phyloP scores from a whole-genome alignment of 2,888 invertebrate genomes.

The Diploptera punctata region DNA sequence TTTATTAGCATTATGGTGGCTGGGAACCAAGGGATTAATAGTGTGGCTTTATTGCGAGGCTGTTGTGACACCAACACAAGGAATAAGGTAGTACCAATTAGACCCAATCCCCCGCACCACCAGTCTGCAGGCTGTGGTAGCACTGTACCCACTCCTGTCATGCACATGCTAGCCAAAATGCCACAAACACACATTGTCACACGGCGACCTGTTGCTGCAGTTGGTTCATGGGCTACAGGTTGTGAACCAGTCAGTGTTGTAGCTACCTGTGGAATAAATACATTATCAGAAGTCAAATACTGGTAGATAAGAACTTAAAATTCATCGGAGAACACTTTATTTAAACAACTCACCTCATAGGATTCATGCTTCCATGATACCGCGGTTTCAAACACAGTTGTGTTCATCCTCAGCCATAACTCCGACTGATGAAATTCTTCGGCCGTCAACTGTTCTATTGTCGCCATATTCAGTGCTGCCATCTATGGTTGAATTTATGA shows the following conservation, averaged over 20 bases:
- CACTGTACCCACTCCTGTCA: slow-evolving; percentile 46
- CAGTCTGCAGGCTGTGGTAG: background rate
- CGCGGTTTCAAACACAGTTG: too few relatives aligned
- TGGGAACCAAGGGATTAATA: slow-evolving; percentile 54
- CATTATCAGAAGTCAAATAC: too few relatives aligned
- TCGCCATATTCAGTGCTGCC: too few relatives aligned
- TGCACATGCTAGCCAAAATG: slow-evolving; percentile 46
- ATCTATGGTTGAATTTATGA: too few relatives aligned
- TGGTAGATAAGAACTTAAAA: too few relatives aligned
- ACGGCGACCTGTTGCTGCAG: slow-evolving; percentile 46
- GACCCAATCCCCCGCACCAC: slow-evolving; percentile 8
- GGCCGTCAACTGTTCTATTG: too few relatives aligned
- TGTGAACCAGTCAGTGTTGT: slow-evolving; percentile 8
- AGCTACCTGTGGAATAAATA: slow-evolving; percentile 41
- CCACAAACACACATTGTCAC: slow-evolving; percentile 46
- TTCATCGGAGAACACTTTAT: too few relatives aligned
- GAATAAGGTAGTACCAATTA: background rate
- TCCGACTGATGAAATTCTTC: too few relatives aligned
- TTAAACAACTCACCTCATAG: too few relatives aligned
- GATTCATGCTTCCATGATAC: too few relatives aligned
- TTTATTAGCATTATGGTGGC: slow-evolving; percentile 59
- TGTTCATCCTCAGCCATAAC: too few relatives aligned
- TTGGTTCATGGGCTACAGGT: slow-evolving; percentile 44
- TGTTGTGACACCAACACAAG: slow-evolving; percentile 61
- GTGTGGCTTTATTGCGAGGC: slow-evolving; percentile 53